phyloP scores from a whole-genome alignment of 2,888 invertebrate genomes.

The Allacma fusca region DNA sequence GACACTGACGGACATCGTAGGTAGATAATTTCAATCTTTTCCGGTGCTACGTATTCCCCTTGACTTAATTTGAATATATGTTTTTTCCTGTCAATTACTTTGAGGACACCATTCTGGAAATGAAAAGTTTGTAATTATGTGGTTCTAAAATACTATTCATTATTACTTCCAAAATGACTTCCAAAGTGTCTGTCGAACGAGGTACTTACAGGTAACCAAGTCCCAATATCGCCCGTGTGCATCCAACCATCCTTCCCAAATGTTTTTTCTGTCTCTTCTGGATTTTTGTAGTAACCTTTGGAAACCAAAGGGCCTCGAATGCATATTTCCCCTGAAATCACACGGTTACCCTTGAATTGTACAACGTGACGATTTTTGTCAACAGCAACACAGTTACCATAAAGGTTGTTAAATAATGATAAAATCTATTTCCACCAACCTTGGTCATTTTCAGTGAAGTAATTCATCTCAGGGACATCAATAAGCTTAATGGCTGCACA shows the following conservation, averaged over 20 bases:
- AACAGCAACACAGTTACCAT: no score
- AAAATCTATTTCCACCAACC: no score
- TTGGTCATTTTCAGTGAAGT: slow-evolving; percentile 84
- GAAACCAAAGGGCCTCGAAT: slow-evolving; percentile 80
- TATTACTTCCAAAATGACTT: no score
- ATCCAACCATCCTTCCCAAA: slow-evolving; percentile 80
- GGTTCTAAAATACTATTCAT: no score
- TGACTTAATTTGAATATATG: slow-evolving; percentile 21
- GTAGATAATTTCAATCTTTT: no score
- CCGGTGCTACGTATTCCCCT: slow-evolving; percentile 17
- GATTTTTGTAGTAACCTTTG: slow-evolving; percentile 80
- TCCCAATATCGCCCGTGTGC: slow-evolving; percentile 77
- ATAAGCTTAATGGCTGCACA: slow-evolving; percentile 80
- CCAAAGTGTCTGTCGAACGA: no score
- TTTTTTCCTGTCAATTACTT: slow-evolving; percentile 5
- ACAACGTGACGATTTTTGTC: no score
- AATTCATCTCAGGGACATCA: slow-evolving; percentile 98
- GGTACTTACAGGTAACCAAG: not conserved
- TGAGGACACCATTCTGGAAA: not conserved
- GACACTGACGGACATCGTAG: not conserved
- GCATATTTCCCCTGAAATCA: slow-evolving; percentile 72
- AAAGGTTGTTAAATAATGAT: no score
- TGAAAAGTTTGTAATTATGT: no score
- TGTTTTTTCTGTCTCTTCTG: slow-evolving; percentile 75
- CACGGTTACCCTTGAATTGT: no score